Evolutionary conservation across 2,113 vertebrate genomes (phyloP).

Genomic region (Fukomys damarensis): DNA sequence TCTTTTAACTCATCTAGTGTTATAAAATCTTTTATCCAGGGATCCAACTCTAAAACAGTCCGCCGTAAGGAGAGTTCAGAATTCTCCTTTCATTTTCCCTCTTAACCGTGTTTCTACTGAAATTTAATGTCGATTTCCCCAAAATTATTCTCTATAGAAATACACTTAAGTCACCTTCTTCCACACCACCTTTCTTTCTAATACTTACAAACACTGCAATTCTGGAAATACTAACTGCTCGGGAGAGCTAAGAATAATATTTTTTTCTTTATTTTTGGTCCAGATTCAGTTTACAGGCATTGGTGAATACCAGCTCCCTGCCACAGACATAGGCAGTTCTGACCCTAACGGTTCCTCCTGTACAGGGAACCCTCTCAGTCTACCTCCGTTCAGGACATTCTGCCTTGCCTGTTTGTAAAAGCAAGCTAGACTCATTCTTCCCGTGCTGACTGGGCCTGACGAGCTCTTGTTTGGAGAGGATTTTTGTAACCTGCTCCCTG

Average conservation of each 20-base stretch:
- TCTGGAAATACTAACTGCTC: background rate
- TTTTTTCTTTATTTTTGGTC: background rate
- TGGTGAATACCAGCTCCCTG: background rate
- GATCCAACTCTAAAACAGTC: conserved; percentile 22
- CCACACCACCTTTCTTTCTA: background rate
- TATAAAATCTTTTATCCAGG: conserved; percentile 51
- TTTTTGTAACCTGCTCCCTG: conserved; percentile 15
- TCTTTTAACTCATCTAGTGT: conserved; percentile 42
- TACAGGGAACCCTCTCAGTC: background rate
- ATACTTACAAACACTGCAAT: background rate
- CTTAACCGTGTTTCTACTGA: background rate
- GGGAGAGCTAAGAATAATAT: background rate
- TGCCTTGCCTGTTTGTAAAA: background rate
- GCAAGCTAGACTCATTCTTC: background rate
- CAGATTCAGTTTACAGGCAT: background rate
- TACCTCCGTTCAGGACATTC: background rate
- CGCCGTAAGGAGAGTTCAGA: conserved; percentile 7
- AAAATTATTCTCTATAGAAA: background rate
- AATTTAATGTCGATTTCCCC: conserved; percentile 16
- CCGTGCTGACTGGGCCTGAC: background rate
- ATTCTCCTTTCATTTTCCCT: background rate
- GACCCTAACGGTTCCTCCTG: background rate
- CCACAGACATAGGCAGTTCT: background rate
- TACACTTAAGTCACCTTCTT: background rate
- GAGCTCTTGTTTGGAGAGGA: background rate